Base-by-base conservation (phyloP, 2,113 vertebrate genomes). In the Phyllostomus discolor region DNA sequence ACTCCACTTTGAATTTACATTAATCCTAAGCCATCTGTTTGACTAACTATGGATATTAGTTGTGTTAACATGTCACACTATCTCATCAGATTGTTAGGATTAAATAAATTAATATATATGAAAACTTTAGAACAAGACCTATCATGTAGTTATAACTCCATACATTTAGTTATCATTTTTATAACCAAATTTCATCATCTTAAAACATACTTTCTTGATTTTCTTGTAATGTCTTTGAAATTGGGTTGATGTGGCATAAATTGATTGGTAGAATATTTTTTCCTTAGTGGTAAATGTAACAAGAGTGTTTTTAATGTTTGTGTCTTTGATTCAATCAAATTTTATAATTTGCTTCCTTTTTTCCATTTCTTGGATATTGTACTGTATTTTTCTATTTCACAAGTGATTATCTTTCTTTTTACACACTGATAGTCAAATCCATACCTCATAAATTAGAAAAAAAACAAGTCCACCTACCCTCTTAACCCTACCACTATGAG, bases 1-100 rank as follows among this genome's bases (percentile, higher is more conserved):
- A 84, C 31, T 84, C 22, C 15, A 70, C n/a, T 94, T 75, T 16
- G 41, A 97, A 86, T 94, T 97, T 90, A 59, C 12, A 70, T 90
- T 84, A 96, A 86, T 33, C 38, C 75, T 64, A 76, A 88, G 10
- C 33, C 46, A 90, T 75, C 81, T 67, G 4, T 91, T 83, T 87
- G 50, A 20, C 67, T 96, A 95, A 50, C 78, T 75, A 70, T 54
- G 33, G 52, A 33, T 91, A 54, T 50, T 69, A 69, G 50, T 48
- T 93, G 33, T 54, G 50, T 86, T 85, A 64, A 82, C n/a, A 67
- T 3, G 43, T 33, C 80, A 79, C 26, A 43, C 35, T 20, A 38
- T 24, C 41, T 67, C 31, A 78, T 78, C 10, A 48, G 54, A 54
- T 41, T 73, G 22, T 78, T 78, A 79, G 52, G 8, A 67, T 20